phyloP scores from a whole-genome alignment of 2,888 invertebrate genomes.

The Chydorus sphaericus region DNA sequence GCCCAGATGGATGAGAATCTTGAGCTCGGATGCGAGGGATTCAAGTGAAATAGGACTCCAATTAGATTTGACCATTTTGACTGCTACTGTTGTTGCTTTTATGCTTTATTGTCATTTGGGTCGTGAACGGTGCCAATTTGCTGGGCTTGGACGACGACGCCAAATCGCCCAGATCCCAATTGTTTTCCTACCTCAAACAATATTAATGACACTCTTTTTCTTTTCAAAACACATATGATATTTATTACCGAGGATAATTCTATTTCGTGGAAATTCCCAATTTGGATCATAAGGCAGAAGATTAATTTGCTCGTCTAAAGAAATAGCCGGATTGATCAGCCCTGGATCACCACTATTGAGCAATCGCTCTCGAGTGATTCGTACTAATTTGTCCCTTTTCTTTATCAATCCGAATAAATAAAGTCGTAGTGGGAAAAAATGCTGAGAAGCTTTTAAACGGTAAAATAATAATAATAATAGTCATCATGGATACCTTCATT shows the following conservation, averaged over 20 bases:
- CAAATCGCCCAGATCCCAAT: neutral
- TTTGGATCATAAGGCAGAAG: neutral
- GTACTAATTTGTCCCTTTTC: no score
- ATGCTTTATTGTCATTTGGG: constrained; percentile 42
- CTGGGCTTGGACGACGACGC: neutral
- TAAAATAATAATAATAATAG: no score
- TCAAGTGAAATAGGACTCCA: constrained; percentile 73
- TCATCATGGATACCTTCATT: no score
- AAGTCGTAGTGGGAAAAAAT: no score
- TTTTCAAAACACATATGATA: neutral
- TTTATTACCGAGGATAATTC: neutral
- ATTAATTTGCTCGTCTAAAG: constrained; percentile 1
- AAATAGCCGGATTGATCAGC: no score
- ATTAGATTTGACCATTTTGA: constrained; percentile 85
- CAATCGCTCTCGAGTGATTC: no score
- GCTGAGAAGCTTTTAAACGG: no score
- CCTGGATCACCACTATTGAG: no score
- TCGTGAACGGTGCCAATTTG: constrained; percentile 27
- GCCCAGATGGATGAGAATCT: constrained; percentile 90
- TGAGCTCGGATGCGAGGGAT: constrained; percentile 78
- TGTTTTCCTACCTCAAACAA: neutral
- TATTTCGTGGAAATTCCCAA: neutral
- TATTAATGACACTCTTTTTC: no score
- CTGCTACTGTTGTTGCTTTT: no score
- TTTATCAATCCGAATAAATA: no score